Conservation (phyloP, 2,888 invertebrate genomes). For the Anoncus sp. region DNA sequence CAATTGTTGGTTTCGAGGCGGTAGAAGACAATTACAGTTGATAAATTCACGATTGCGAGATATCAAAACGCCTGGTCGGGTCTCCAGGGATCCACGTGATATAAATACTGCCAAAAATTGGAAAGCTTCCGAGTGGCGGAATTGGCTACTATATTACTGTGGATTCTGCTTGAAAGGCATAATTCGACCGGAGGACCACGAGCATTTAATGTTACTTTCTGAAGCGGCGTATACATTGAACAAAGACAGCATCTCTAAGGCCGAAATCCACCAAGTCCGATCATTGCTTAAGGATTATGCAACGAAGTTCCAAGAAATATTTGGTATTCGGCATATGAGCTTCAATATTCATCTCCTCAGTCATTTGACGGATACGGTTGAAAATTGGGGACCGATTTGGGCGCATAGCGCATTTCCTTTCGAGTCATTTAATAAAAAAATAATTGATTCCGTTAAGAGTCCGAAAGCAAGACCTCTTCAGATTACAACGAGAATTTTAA, state of each 20-base stretch:
- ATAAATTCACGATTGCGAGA: constrained; percentile 11
- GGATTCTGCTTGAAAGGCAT: constrained; percentile 40
- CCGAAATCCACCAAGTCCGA: constrained; percentile 27
- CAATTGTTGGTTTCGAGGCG: constrained; percentile 21
- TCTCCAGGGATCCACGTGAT: constrained; percentile 12
- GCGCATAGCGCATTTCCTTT: constrained; percentile 26
- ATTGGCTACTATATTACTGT: constrained; percentile 39
- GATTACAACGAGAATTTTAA: constrained; percentile 11
- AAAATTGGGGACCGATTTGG: constrained; percentile 28
- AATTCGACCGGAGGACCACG: constrained; percentile 14
- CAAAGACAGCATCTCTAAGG: constrained; percentile 18
- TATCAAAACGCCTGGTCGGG: constrained; percentile 11
- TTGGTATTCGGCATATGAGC: constrained; percentile 46
- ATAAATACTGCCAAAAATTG: constrained; percentile 53
- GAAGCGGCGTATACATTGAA: constrained; percentile 39
- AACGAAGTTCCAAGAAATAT: constrained; percentile 32
- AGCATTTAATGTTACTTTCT: constrained; percentile 39
- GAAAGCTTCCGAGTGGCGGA: background rate
- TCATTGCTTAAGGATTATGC: constrained; percentile 32
- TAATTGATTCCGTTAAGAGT: constrained; percentile 31
- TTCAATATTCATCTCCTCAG: constrained; percentile 50
- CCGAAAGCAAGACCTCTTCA: constrained; percentile 23
- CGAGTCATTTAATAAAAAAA: constrained; percentile 48
- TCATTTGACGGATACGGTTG: constrained; percentile 42
- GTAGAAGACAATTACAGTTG: background rate